Conservation (phyloP, 2,797 vertebrate species). For the Heliangelus exortis region DNA sequence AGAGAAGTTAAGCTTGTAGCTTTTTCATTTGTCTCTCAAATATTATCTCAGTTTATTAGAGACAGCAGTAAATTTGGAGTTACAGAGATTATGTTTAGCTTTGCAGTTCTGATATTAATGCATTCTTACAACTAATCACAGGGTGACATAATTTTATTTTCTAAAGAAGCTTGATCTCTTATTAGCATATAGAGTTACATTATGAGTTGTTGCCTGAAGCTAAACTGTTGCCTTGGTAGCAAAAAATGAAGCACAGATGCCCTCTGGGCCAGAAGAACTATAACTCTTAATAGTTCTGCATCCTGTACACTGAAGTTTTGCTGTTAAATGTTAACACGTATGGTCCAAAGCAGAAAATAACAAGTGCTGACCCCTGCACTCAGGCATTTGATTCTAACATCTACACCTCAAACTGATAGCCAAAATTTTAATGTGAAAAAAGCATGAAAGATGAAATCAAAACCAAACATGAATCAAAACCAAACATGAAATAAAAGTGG, state of each 20-base stretch:
- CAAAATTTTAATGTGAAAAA: background rate
- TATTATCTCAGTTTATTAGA: background rate
- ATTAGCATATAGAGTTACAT: constrained; percentile 46
- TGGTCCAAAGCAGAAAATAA: background rate
- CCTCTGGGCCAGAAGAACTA: constrained; percentile 1
- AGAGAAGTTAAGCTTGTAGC: background rate
- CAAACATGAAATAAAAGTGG: background rate
- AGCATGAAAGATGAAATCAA: background rate
- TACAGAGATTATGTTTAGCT: constrained; percentile 22
- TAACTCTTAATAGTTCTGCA: background rate
- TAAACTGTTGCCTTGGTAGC: constrained; percentile 41
- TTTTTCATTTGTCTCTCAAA: constrained; percentile 22
- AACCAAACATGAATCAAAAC: background rate
- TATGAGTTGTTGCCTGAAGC: constrained; percentile 19
- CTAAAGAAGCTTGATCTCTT: constrained; percentile 51
- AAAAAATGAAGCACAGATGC: background rate
- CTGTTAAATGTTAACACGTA: background rate
- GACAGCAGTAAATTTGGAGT: constrained; percentile 37
- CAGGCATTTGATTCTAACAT: background rate
- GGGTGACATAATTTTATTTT: constrained; percentile 27
- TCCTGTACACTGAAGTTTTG: background rate
- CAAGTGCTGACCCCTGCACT: background rate
- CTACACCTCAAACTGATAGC: background rate
- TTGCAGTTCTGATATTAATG: constrained; percentile 37
- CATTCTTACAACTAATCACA: constrained; percentile 46